Evolutionary conservation across 2,113 vertebrate genomes (phyloP), one percentile per base, ranked within the genome.

Genomic region (Martes martes): DNA sequence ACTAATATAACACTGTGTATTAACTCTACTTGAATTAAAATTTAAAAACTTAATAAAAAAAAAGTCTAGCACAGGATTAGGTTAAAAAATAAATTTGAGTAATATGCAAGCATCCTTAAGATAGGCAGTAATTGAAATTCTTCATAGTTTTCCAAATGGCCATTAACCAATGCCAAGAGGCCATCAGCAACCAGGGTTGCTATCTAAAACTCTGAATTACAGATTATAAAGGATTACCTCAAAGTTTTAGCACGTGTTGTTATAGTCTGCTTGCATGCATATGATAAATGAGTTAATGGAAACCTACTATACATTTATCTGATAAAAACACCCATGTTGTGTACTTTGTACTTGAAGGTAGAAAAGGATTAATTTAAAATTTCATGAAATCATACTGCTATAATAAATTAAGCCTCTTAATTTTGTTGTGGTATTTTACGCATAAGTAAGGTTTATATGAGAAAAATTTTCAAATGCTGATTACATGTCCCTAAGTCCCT

Each of bases 281-380:
- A 67, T 88, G 84, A 80, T 74, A 94, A 95, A 88, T 84, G 69
- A 94, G 33, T 84, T 88, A 65, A 26, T 50, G 13, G 71, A 79
- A 94, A 59, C 11, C 13, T 67, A 39, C 28, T 50, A 45, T 47
- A 13, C 11, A 89, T 39, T 52, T 95, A 91, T 39, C 74, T 95
- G 45, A 74, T 94, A 21, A 24, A n/a, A 69, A 47, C 45, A 69
- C 31, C 42, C 26, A 6, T 57, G 45, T 39, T 80, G 26, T 52
- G 42, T 82, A 19, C 42, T 91, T 78, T 93, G 65, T 63, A 81
- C 13, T 61, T 86, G 45, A 96, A 96, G 39, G 33, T 61, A 93
- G n/a, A 78, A 95, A 95, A 87, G 78, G 36, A 91, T 82, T 91
- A 95, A 95, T 69, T 90, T 90, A 93, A 89, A 91, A 81, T 80